Evolutionary conservation across 1,140 invertebrate species (phyloP).

Genomic region (Ectropis grisescens): DNA sequence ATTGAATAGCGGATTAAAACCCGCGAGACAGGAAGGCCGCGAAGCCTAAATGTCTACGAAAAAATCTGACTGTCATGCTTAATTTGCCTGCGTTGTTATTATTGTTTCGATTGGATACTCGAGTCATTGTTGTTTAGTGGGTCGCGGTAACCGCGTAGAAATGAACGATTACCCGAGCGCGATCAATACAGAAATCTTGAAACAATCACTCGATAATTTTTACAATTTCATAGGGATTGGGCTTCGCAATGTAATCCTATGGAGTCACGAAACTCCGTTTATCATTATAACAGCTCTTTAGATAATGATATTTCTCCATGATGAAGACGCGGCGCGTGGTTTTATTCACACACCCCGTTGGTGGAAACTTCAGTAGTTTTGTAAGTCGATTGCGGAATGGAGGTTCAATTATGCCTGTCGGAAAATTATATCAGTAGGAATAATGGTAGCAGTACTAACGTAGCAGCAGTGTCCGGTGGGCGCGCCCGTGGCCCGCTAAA

Average conservation of each 20-base stretch:
- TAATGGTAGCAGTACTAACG: too few relatives aligned
- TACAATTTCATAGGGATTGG: conserved; percentile 23
- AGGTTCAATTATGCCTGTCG: conserved; percentile 11
- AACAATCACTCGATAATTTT: conserved; percentile 26
- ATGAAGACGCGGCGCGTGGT: too few relatives aligned
- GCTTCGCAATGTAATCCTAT: conserved; percentile 19
- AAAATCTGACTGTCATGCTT: conserved; percentile 39
- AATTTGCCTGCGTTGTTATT: conserved; percentile 22
- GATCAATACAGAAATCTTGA: conserved; percentile 22
- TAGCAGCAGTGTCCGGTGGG: conserved; percentile 30
- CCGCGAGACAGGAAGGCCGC: conserved; percentile 53
- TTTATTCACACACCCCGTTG: too few relatives aligned
- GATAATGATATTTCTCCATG: too few relatives aligned
- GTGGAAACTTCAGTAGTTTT: too few relatives aligned
- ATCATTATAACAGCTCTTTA: too few relatives aligned
- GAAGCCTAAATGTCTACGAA: conserved; percentile 35
- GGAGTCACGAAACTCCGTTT: too few relatives aligned
- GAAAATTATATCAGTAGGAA: too few relatives aligned
- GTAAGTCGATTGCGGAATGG: conserved; percentile 9
- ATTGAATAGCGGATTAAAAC: conserved; percentile 56
- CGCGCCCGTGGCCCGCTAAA: conserved; percentile 39
- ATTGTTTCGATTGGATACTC: conserved; percentile 11
- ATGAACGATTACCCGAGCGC: conserved; percentile 14
- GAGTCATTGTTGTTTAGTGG: conserved; percentile 7
- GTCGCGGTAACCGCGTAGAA: conserved; percentile 11